These are phyloP conservation scores for Apus apus DNA, from an alignment of 2,113 vertebrate genomes.

Conservation along the genomic window DNA sequence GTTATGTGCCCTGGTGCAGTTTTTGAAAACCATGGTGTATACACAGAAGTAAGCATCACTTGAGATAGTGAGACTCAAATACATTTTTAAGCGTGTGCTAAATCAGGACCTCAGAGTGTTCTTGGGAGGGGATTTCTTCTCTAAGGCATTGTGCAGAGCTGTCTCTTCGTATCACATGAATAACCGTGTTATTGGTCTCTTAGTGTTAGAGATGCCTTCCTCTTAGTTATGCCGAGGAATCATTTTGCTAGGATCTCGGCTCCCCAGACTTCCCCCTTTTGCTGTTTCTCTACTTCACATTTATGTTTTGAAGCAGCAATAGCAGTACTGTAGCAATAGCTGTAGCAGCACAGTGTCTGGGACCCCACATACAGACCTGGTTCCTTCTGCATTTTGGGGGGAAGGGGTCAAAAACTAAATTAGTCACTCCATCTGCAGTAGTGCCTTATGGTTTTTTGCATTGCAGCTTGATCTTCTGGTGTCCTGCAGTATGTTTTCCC, in stretches of 20 bases:
- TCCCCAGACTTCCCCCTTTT: conserved; percentile 27
- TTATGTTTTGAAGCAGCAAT: background rate
- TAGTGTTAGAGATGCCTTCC: conserved; percentile 17
- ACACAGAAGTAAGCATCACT: background rate
- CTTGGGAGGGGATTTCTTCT: conserved; percentile 53
- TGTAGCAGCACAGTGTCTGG: background rate
- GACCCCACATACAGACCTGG: background rate
- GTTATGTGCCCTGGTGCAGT: background rate
- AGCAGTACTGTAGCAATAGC: background rate
- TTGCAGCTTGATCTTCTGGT: background rate
- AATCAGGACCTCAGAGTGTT: conserved; percentile 56
- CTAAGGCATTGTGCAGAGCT: conserved; percentile 39
- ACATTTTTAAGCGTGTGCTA: conserved; percentile 58
- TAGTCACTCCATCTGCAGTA: background rate
- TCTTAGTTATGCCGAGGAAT: background rate
- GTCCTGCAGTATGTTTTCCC: background rate
- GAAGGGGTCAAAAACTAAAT: background rate
- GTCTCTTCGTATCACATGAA: conserved; percentile 48
- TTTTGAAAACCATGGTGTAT: background rate
- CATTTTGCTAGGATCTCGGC: background rate
- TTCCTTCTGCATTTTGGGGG: background rate
- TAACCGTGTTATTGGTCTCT: conserved; percentile 2
- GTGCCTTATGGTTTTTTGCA: background rate
- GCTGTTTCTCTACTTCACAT: conserved; percentile 4
- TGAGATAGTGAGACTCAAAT: background rate